A percentile compares a stretch with the other conserved stretches of the same genome.
Conservation (phyloP, 2,797 vertebrate genomes). For the Nannoperca obscura region DNA sequence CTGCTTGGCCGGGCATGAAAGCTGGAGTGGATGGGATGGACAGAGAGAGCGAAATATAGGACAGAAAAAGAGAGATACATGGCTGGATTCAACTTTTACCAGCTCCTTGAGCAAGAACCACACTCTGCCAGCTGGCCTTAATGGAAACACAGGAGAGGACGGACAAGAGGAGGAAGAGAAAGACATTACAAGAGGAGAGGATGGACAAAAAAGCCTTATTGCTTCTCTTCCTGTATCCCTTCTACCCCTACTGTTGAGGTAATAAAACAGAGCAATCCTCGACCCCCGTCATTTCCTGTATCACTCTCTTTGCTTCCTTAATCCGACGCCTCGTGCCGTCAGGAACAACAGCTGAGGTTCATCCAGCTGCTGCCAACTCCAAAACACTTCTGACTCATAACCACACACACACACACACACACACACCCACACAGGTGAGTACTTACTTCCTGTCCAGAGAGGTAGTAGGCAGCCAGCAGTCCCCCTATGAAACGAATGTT, state of each 20-base stretch:
- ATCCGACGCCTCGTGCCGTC: background rate
- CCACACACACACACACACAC: background rate
- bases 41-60: background rate
- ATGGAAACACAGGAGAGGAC: constrained; percentile 30
- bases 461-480: constrained; percentile 95
- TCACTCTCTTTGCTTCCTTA: constrained; percentile 7
- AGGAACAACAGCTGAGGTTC: background rate
- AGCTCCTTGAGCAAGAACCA: background rate
- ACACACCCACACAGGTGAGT: background rate
- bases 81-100: constrained; percentile 25
- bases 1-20: constrained; percentile 36
- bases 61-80: constrained; percentile 1
- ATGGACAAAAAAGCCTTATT: background rate
- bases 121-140: constrained; percentile 21
- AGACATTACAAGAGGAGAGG: constrained; percentile 14
- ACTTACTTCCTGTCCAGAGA: constrained; percentile 97
- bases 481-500: constrained; percentile 99
- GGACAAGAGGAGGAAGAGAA: background rate
- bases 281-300: background rate
- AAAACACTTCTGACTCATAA: background rate
- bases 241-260: background rate
- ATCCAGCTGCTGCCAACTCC: background rate
- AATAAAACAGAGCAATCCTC: background rate
- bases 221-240: background rate
- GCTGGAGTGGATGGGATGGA: constrained; percentile 11